A percentile compares a stretch with the other conserved stretches of the same genome.
These are phyloP conservation scores for Dolichomitus sp. DNA, from an alignment of 2,888 invertebrate genomes.

Conservation along the genomic window DNA sequence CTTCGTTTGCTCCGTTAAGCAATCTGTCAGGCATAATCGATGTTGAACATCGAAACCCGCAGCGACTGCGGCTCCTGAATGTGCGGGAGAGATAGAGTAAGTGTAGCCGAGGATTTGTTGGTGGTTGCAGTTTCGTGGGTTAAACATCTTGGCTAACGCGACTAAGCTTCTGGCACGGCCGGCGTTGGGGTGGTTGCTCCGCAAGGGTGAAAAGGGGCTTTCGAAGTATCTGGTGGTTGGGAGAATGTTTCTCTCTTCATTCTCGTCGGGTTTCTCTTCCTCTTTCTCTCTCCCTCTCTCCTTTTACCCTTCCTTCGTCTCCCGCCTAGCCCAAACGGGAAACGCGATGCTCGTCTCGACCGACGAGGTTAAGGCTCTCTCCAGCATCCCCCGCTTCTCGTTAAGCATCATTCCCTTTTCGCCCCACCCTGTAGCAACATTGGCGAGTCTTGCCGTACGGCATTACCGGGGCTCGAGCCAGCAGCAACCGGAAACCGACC, in stretches of 20 bases:
- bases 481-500: slow-evolving; percentile 66
- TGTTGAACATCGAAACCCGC: slow-evolving; percentile 1
- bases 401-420: slow-evolving; percentile 51
- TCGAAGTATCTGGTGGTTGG: slow-evolving; percentile 57
- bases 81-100: background rate
- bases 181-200: slow-evolving; percentile 32
- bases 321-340: slow-evolving; percentile 25
- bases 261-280: background rate
- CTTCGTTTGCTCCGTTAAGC: slow-evolving; percentile 14
- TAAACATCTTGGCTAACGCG: slow-evolving; percentile 56
- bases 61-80: background rate
- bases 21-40: slow-evolving; percentile 15
- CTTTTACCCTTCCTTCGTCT: slow-evolving; percentile 15
- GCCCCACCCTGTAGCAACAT: slow-evolving; percentile 32
- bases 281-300: slow-evolving; percentile 15
- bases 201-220: slow-evolving; percentile 54
- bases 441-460: slow-evolving; percentile 33
- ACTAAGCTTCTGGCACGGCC: slow-evolving; percentile 44
- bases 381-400: slow-evolving; percentile 50
- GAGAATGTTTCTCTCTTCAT: slow-evolving; percentile 48
- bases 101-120: background rate
- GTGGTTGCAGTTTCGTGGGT: slow-evolving; percentile 43
- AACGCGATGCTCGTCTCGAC: slow-evolving; percentile 54
- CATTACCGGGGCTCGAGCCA: slow-evolving; percentile 28
- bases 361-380: slow-evolving; percentile 58